Evolutionary conservation across 2,113 vertebrate genomes (phyloP), one percentile per base, ranked within the genome.

Genomic region (Sarotherodon lohbergeri): DNA sequence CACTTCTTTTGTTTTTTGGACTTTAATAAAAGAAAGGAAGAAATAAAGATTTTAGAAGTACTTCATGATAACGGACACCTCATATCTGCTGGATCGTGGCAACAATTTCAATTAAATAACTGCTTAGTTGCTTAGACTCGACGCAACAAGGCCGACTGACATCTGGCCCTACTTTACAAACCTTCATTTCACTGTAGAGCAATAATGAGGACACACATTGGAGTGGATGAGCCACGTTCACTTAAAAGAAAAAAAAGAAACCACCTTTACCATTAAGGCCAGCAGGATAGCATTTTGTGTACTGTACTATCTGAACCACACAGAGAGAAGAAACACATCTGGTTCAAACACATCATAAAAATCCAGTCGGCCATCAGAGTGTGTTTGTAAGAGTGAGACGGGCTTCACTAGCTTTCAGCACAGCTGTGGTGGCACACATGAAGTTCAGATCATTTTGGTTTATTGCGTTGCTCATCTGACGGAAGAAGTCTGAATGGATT

Each of bases 121-220:
- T 57, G 29, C 39, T 39, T 79, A 22, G 54, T 79, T 87, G 19
- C 73, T 88, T 24, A n/a, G 41, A 80, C 63, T 85, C 36, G 6
- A 81, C 39, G 71, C 22, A 66, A 39, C 41, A 78, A 84, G 56
- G 76, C 56, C 48, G 36, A 5, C 83, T 84, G 78, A 82, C 81
- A 90, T 89, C 39, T 86, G 82, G 84, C 54, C 52, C 57, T 78
- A 63, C 59, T 90, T 92, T 88, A 91, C 83, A 83, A 87, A 85
- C 91, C 90, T 95, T 95, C 87, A 93, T 90, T 89, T 88, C 16
- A 34, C 71, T 36, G 43, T 14, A 61, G 81, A 88, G 82, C 87
- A 86, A 84, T 66, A 93, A 93, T 55, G 52, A 90, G 83, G 88
- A 82, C 66, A 89, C 81, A 86, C 80, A 88, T 52, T 83, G 83